Conservation (phyloP, 2,113 vertebrate species). For the Emydura subglobosa region DNA sequence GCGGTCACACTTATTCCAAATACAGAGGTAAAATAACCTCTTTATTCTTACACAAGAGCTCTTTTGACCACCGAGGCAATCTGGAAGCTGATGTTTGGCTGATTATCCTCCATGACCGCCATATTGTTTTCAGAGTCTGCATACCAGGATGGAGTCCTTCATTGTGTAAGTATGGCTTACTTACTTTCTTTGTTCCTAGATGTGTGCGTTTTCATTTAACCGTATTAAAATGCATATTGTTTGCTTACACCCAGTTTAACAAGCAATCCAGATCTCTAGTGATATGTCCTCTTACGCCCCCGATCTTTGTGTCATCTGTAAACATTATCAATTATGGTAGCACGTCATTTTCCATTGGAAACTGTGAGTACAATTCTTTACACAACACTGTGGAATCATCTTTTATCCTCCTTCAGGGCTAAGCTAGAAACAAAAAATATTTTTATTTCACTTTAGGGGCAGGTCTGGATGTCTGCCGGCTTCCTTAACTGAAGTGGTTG, state of each 20-base stretch:
- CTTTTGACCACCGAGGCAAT: no score
- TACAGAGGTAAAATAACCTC: no score
- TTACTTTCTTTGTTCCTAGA: neutral
- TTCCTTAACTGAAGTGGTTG: slow-evolving; percentile 66
- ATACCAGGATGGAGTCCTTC: no score
- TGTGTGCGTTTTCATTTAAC: neutral
- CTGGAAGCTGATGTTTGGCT: no score
- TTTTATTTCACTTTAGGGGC: slow-evolving; percentile 62
- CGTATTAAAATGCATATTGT: neutral
- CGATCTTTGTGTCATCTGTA: neutral
- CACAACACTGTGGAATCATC: slow-evolving; percentile 24
- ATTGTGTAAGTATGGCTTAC: no score
- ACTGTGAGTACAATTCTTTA: neutral
- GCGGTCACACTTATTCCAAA: no score
- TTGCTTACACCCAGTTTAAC: neutral
- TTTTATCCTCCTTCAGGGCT: slow-evolving; percentile 51
- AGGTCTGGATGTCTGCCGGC: slow-evolving; percentile 46
- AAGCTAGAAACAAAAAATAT: slow-evolving; percentile 60
- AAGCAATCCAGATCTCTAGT: neutral
- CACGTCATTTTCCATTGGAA: neutral
- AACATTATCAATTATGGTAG: neutral
- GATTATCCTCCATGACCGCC: no score
- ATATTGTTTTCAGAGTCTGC: no score
- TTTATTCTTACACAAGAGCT: no score
- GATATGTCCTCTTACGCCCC: neutral